Percentiles rank a stretch among this genome's conserved stretches.
Conservation (phyloP, 2,113 vertebrate genomes). For the Mystacornis crossleyi region DNA sequence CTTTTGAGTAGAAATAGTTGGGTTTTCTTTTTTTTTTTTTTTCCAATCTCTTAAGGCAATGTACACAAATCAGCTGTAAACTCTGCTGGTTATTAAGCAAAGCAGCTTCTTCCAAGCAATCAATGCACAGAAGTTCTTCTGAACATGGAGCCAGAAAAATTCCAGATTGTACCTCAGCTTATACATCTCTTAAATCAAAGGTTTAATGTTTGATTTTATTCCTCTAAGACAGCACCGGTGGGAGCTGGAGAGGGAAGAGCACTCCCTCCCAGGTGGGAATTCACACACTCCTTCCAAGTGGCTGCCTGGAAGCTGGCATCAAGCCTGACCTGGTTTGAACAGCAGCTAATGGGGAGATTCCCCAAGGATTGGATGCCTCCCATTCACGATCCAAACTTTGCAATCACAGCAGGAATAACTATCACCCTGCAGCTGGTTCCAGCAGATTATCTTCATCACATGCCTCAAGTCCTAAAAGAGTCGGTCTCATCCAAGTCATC, state of each 20-base stretch:
- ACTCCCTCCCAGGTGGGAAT: background rate
- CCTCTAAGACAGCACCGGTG: background rate
- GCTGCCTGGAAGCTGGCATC: background rate
- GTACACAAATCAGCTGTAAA: background rate
- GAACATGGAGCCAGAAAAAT: background rate
- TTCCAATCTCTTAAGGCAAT: background rate
- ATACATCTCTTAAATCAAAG: background rate
- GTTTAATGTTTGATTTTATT: background rate
- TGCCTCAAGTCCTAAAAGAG: background rate
- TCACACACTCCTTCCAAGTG: fast-evolving
- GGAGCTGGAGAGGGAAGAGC: background rate
- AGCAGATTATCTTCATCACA: fast-evolving
- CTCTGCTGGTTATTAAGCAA: background rate
- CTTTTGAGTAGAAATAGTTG: background rate
- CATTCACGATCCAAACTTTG: background rate
- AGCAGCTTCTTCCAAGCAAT: background rate
- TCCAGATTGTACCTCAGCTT: background rate
- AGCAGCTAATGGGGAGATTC: background rate
- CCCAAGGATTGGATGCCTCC: background rate
- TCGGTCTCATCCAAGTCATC: background rate
- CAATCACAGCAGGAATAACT: fast-evolving
- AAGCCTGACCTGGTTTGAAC: background rate
- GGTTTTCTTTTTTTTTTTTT: fast-evolving
- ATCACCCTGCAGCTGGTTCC: background rate
- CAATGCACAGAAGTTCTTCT: background rate